Conservation (phyloP, 1,140 invertebrate genomes). For the Psilanteris sp. region DNA sequence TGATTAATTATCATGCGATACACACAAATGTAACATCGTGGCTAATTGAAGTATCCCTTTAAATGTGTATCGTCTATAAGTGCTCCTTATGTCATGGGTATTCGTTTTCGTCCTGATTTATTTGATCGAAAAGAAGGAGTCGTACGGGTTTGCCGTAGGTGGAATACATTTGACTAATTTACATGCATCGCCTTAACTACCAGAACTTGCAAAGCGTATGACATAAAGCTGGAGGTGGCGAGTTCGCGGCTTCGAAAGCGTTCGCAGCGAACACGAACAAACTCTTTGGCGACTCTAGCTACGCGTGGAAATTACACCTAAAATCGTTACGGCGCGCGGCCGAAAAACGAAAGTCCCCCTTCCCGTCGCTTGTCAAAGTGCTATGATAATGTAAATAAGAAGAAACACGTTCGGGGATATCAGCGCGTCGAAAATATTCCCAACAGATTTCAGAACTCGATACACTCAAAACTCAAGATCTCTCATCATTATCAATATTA, state of each 20-base stretch:
- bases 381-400: conserved; percentile 40
- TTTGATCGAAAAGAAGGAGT: conserved; percentile 44
- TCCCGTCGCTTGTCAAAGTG: conserved; percentile 20
- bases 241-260: too few relatives aligned
- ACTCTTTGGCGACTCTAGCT: conserved; percentile 11
- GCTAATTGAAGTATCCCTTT: conserved; percentile 52
- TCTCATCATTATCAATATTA: conserved; percentile 47
- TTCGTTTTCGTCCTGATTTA: conserved; percentile 52
- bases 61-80: conserved; percentile 35
- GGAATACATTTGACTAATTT: conserved; percentile 61
- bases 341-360: conserved; percentile 34
- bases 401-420: conserved; percentile 40
- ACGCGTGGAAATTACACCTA: conserved; percentile 18
- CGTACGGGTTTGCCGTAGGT: conserved; percentile 50
- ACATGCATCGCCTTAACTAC: conserved; percentile 36
- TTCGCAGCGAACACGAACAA: conserved; percentile 7
- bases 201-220: conserved; percentile 13
- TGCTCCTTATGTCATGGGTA: conserved; percentile 24
- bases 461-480: conserved; percentile 32
- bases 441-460: conserved; percentile 30
- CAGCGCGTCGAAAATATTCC: not conserved
- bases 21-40: conserved; percentile 29
- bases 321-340: conserved; percentile 7
- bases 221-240: conserved; percentile 5
- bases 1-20: conserved; percentile 50